Evolutionary conservation across 2,888 invertebrate species (phyloP), one percentile per base, ranked within the genome.

Genomic region (Empis livida): DNA sequence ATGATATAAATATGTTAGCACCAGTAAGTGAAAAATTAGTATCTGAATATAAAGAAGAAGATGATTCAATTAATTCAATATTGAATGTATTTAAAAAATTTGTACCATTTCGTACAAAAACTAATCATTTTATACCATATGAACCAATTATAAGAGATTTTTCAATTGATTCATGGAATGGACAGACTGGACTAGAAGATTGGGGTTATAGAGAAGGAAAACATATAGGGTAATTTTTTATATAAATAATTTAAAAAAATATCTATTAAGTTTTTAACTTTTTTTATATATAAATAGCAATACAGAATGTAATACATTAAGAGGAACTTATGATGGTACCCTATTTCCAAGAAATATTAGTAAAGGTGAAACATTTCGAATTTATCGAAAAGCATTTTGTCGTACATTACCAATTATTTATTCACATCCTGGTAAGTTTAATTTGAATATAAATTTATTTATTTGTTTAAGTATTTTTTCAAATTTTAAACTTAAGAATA

Each of bases 331-430:
- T 52, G 89, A 89, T 61, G 89, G 86, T 1, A 73, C 81, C 1
- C 63, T 80, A 2, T 87, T 84, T 56, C 84, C 87, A 0, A 66
- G 74, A 2, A 68, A 76, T 42, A 57, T 90, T 45, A 63, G 66
- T 5, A 65, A 71, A 20, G 71, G 76, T 47, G 72, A 72, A 45
- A 68, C 71, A 0, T 71, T 89, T 51, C 67, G 74, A 14, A 61
- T 88, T 9, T 91, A 79, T 64, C 74, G 87, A 20, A 79, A 80
- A 55, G 78, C 85, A 1, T 81, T 91, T 58, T 92, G 91, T 63
- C 74, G 88, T 42, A 73, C 82, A 1, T 57, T 88, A 37, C 78
- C 75, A 0, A 65, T 81, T 40, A 62, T 59, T 2, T 80, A 68
- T 53, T 61, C 67, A 4, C 62, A 64, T 50, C 58, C 62, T 9